A percentile compares a stretch with the other conserved stretches of the same genome.
Evolutionary conservation across 30 jellyfish, hydroid and myxozoan genomes (phyloP).

Genomic region (Cassiopea xamachana): DNA sequence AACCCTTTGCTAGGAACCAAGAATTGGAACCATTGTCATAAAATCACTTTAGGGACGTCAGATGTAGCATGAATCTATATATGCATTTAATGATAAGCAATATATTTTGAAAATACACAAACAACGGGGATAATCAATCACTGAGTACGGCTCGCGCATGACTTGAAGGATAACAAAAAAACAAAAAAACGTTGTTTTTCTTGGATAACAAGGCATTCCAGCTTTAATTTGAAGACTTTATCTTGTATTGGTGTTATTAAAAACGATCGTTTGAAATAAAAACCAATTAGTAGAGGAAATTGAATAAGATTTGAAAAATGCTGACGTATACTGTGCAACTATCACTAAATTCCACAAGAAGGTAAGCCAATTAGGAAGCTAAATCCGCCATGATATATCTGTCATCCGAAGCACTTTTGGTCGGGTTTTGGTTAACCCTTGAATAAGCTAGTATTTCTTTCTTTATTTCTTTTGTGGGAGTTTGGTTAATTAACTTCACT

Average conservation of each 20-base stretch:
- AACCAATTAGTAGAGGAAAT: background rate
- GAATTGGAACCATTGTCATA: too few species aligned
- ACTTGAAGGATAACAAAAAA: too few species aligned
- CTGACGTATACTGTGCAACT: background rate
- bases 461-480: background rate
- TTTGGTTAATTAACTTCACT: background rate
- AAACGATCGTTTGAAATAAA: background rate
- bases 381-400: background rate
- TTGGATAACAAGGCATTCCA: too few species aligned
- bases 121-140: too few species aligned
- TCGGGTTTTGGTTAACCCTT: background rate
- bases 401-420: background rate
- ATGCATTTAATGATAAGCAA: too few species aligned
- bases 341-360: background rate
- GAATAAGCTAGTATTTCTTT: background rate
- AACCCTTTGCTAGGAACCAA: too few species aligned
- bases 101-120: too few species aligned
- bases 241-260: background rate
- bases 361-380: conserved; percentile 3
- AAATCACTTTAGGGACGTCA: too few species aligned
- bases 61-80: too few species aligned
- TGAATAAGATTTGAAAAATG: background rate
- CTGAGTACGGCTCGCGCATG: too few species aligned
- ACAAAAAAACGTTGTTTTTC: too few species aligned
- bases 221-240: too few species aligned